Conservation (phyloP, 2,888 invertebrate genomes). For the Pollenia labialis region DNA sequence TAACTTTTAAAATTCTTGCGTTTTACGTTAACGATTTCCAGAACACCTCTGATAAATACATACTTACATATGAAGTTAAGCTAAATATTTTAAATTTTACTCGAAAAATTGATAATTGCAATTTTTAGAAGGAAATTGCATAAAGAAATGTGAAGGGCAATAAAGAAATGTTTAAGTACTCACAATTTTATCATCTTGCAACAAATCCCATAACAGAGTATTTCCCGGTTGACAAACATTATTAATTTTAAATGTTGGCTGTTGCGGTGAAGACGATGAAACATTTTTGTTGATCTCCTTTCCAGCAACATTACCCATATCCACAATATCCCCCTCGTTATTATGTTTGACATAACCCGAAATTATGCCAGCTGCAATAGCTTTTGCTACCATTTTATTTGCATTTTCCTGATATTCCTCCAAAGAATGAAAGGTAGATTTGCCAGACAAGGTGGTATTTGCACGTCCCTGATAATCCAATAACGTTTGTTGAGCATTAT, state of each 20-base stretch:
- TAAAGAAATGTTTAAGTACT: slow-evolving; percentile 80
- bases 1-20: no score
- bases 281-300: slow-evolving; percentile 74
- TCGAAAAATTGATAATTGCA: no score
- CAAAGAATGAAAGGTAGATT: slow-evolving; percentile 69
- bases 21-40: no score
- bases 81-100: no score
- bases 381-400: slow-evolving; percentile 71
- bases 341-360: slow-evolving; percentile 75
- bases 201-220: slow-evolving; percentile 96
- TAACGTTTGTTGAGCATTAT: slow-evolving; percentile 79
- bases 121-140: no score
- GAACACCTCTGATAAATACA: no score
- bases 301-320: slow-evolving; percentile 70
- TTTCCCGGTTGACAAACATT: slow-evolving; percentile 96
- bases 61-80: no score
- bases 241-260: slow-evolving; percentile 82
- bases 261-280: slow-evolving; percentile 72
- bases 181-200: slow-evolving; percentile 95
- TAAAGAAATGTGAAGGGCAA: background rate
- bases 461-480: slow-evolving; percentile 74
- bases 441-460: slow-evolving; percentile 76
- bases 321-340: slow-evolving; percentile 76
- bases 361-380: slow-evolving; percentile 74
- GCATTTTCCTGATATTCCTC: slow-evolving; percentile 68